Base-by-base conservation (phyloP, 2,888 invertebrate genomes). In the Hypomecis atomaria region DNA sequence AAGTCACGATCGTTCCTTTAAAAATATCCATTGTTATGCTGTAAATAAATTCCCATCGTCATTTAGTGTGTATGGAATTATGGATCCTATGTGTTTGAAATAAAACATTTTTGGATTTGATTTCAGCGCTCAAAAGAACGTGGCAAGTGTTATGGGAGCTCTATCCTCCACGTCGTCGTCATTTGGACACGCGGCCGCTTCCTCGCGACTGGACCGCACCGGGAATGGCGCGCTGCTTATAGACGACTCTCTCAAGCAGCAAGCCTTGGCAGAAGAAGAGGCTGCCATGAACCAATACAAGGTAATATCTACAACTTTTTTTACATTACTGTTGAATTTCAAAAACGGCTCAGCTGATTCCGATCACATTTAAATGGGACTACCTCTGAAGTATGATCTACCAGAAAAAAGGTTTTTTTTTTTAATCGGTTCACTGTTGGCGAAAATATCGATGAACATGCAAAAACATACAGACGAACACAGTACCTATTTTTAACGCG, bases 251-350 rank as follows among this genome's bases (percentile, higher is more conserved):
- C 93, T 98, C 65, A 95, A 96, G 81, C 95, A 96, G 78, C 96
- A 97, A 86, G 97, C 96, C 44, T 90, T 99, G 66, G 99, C 99
- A 37, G 99, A 99, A 84, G 99, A 99, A 86, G 98, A 99, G 86
- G 98, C 98, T 36, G 97, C 97, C 61, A 96, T 99, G 95, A 98
- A 97, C 89, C 97, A 98, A 89, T 97, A 98, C 87, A 99, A 98
- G 96, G 99, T 98, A 55, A n/a, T n/a, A n/a, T n/a, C n/a, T n/a
- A n/a, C n/a, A n/a, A n/a, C n/a, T n/a, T n/a, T n/a, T n/a, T n/a
- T n/a, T n/a, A n/a, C n/a, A n/a, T n/a, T n/a, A n/a, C n/a, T n/a
- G n/a, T n/a, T n/a, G n/a, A n/a, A n/a, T n/a, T n/a, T n/a, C n/a
- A n/a, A n/a, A n/a, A n/a, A n/a, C n/a, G n/a, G n/a, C n/a, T n/a